phyloP scores from a whole-genome alignment of 2,888 invertebrate species.

The Apodemia zela region DNA sequence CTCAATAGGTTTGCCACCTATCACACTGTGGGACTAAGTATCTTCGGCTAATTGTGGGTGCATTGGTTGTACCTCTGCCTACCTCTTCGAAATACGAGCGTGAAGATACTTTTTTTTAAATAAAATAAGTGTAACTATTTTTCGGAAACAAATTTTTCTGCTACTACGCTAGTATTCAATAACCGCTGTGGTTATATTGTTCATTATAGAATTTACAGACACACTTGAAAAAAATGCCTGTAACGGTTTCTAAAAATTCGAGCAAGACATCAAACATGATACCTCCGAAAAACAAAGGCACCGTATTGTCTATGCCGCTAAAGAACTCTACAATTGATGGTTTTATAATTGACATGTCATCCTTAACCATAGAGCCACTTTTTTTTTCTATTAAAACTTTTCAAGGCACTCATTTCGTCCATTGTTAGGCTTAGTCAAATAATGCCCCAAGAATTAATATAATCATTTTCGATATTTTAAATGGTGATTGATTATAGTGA shows the following conservation, averaged over 20 bases:
- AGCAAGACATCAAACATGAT: conserved; percentile 14
- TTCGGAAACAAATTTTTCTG: neutral
- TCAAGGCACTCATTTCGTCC: conserved; percentile 59
- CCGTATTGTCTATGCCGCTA: conserved; percentile 52
- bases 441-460: conserved; percentile 73
- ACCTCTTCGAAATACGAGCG: no score
- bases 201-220: neutral
- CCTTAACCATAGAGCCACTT: conserved; percentile 46
- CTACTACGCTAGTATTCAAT: neutral
- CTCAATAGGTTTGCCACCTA: no score
- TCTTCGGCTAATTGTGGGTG: no score
- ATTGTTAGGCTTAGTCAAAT: conserved; percentile 76
- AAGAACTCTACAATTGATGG: conserved; percentile 50
- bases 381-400: conserved; percentile 46
- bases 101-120: no score
- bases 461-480: conserved; percentile 70
- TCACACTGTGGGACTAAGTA: no score
- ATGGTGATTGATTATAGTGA: conserved; percentile 77
- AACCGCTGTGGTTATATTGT: neutral
- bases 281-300: conserved; percentile 42
- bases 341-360: conserved; percentile 76
- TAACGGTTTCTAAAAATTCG: conserved; percentile 11
- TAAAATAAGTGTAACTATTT: no score
- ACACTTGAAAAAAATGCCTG: neutral
- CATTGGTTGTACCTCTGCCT: no score